phyloP scores from a whole-genome alignment of 2,888 invertebrate species.

The Macroteleia sp. region DNA sequence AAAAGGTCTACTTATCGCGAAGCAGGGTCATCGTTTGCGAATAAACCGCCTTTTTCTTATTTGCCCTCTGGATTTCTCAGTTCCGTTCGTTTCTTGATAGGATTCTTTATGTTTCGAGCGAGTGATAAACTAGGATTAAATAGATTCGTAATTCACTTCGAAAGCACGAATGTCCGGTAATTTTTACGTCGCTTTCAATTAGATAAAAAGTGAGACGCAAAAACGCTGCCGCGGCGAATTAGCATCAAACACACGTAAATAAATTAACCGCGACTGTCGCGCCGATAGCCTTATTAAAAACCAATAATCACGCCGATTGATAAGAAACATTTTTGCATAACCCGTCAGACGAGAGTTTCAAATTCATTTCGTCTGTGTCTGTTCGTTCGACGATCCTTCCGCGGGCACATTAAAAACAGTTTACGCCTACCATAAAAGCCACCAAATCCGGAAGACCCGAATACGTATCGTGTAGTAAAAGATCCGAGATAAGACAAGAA shows the following conservation, averaged over 20 bases:
- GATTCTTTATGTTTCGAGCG: constrained; percentile 37
- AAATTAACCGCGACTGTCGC: constrained; percentile 23
- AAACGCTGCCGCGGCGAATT: constrained; percentile 5
- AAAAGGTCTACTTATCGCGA: constrained; percentile 40
- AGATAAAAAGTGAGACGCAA: constrained; percentile 21
- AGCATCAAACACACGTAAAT: constrained; percentile 24
- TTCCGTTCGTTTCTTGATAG: constrained; percentile 45
- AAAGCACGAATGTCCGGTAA: constrained; percentile 9
- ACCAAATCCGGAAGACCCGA: constrained; percentile 32
- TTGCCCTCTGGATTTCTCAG: constrained; percentile 30
- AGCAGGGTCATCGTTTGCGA: constrained; percentile 50
- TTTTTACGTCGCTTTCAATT: constrained; percentile 40
- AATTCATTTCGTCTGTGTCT: constrained; percentile 23
- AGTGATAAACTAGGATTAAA: constrained; percentile 49
- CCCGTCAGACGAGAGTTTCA: constrained; percentile 22
- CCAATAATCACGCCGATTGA: constrained; percentile 34
- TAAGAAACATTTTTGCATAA: constrained; percentile 38
- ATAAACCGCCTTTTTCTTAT: constrained; percentile 56
- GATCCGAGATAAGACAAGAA: too few relatives aligned
- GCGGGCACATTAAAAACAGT: constrained; percentile 38
- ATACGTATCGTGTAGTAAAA: too few relatives aligned
- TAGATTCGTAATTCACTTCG: constrained; percentile 34
- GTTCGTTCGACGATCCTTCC: constrained; percentile 21
- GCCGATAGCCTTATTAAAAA: constrained; percentile 47
- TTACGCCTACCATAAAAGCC: constrained; percentile 30